Percentiles rank a stretch among this genome's conserved stretches.
Evolutionary conservation across 2,888 invertebrate genomes (phyloP).

Genomic region (Morpho helenor): DNA sequence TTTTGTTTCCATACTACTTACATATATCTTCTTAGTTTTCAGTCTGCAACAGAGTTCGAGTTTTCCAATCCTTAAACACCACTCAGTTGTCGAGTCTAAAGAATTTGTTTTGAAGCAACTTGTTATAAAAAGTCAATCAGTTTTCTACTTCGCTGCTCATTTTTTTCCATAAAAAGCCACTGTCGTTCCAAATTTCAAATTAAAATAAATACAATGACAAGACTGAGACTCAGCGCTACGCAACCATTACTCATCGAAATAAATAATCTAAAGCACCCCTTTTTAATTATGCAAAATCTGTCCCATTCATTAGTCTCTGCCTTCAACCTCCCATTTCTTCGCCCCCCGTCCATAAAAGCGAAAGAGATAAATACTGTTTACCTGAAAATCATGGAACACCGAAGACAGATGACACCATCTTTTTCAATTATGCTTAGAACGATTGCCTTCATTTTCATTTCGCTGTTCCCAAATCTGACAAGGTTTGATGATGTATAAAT

Average conservation of each 20-base stretch:
- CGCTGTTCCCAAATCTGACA: slow-evolving; percentile 2
- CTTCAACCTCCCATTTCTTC: slow-evolving; percentile 18
- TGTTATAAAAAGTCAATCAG: slow-evolving; percentile 3
- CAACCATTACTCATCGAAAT: slow-evolving; percentile 64
- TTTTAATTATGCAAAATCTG: slow-evolving; percentile 77
- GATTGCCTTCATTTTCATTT: slow-evolving; percentile 30
- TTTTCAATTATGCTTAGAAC: slow-evolving; percentile 47
- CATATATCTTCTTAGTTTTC: too few relatives aligned
- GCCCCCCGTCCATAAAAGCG: slow-evolving; percentile 33
- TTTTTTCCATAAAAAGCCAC: slow-evolving; percentile 11
- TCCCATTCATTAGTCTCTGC: slow-evolving; percentile 53
- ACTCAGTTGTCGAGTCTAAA: too few relatives aligned
- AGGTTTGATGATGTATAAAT: slow-evolving; percentile 22
- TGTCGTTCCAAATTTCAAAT: slow-evolving; percentile 22
- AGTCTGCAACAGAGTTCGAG: too few relatives aligned
- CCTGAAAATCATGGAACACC: slow-evolving; percentile 58
- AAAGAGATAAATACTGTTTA: slow-evolving; percentile 60
- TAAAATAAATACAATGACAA: slow-evolving; percentile 31
- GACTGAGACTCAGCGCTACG: slow-evolving; percentile 34
- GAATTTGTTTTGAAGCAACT: too few relatives aligned
- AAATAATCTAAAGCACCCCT: slow-evolving; percentile 65
- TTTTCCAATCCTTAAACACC: too few relatives aligned
- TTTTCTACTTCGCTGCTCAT: slow-evolving; percentile 13
- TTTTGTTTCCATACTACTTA: too few relatives aligned
- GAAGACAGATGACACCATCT: slow-evolving; percentile 59